Conservation (phyloP, 1,140 invertebrate species). For the Trichonephila clavipes region DNA sequence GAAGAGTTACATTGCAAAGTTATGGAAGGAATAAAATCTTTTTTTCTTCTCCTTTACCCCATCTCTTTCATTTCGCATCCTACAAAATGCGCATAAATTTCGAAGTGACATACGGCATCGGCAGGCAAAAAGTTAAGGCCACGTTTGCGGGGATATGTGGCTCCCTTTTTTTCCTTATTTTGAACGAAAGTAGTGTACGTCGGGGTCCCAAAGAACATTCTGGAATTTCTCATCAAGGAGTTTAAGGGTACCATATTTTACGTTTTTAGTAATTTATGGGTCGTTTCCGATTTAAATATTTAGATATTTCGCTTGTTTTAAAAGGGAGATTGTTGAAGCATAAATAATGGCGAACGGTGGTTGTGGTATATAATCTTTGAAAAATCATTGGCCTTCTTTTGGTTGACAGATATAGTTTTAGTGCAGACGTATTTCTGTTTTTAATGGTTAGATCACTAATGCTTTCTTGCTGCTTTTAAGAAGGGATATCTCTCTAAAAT, state of each 20-base stretch:
- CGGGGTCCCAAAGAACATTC: neutral
- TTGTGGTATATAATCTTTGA: too few relatives aligned
- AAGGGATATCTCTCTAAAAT: too few relatives aligned
- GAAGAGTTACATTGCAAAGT: constrained; percentile 39
- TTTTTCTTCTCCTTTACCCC: neutral
- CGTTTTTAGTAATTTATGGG: neutral
- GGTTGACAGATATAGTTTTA: too few relatives aligned
- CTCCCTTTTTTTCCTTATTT: neutral
- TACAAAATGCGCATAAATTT: constrained; percentile 55
- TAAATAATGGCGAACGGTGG: neutral
- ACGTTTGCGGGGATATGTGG: neutral
- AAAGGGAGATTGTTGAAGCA: neutral
- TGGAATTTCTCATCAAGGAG: neutral
- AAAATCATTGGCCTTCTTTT: too few relatives aligned
- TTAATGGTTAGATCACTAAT: too few relatives aligned
- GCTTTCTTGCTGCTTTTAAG: too few relatives aligned
- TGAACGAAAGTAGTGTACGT: neutral
- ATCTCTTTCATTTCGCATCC: neutral
- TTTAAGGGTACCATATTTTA: neutral
- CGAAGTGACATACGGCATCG: constrained; percentile 14
- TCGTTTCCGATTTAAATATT: neutral
- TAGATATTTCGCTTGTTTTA: neutral
- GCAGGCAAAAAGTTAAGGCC: neutral
- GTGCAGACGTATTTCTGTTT: too few relatives aligned
- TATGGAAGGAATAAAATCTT: neutral